Conservation (phyloP, 2,797 vertebrate species). For the Allenopithecus nigroviridis region DNA sequence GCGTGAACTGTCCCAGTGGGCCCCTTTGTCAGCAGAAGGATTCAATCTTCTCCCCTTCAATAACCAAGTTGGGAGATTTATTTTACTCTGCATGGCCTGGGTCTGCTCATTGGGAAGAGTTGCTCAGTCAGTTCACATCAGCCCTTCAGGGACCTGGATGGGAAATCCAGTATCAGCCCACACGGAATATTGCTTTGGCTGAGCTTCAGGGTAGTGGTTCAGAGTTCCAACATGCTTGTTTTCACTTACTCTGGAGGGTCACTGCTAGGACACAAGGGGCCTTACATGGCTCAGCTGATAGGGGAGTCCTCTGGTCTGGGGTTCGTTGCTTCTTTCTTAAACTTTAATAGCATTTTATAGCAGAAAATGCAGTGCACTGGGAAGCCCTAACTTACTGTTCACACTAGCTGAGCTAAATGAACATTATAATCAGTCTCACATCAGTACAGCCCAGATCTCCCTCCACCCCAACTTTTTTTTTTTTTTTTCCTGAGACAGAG, state of each 20-base stretch:
- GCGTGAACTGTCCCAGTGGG: not conserved
- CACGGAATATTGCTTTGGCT: slow-evolving; percentile 6
- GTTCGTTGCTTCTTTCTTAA: not conserved
- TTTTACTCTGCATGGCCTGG: not conserved
- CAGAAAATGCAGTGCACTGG: not conserved
- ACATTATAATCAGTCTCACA: not conserved
- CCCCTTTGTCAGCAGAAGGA: not conserved
- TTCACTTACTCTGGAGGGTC: not conserved
- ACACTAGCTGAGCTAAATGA: not conserved
- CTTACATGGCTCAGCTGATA: not conserved
- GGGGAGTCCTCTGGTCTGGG: not conserved
- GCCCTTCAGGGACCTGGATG: not conserved
- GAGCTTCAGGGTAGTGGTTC: not conserved
- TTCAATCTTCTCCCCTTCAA: not conserved
- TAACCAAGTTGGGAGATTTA: slow-evolving; percentile 42
- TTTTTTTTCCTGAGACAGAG: not conserved
- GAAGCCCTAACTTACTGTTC: not conserved
- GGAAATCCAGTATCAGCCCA: not conserved
- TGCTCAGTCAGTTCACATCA: not conserved
- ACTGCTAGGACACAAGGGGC: not conserved
- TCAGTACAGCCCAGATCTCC: not conserved
- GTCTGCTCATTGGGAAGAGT: slow-evolving; percentile 5
- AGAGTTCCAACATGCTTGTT: not conserved
- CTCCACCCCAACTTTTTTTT: not conserved
- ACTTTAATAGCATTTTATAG: not conserved